Conservation (phyloP, 92 coral and sea anemone genomes). For the Desmophyllum pertusum region DNA sequence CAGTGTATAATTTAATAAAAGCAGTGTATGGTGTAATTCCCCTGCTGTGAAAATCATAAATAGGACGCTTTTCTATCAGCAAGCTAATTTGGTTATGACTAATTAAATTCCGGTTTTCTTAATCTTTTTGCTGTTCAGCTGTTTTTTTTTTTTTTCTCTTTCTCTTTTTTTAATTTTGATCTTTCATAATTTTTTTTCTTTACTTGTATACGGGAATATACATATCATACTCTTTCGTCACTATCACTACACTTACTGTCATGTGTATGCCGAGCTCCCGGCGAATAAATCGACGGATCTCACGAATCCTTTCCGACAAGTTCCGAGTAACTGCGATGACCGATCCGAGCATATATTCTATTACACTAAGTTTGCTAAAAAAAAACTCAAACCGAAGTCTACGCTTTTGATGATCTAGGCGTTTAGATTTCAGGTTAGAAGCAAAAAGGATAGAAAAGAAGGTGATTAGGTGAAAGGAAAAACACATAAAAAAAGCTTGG, state of each 20-base stretch:
- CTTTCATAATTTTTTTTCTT: not conserved
- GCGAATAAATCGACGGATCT: constrained; percentile 8
- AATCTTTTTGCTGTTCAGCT: constrained; percentile 6
- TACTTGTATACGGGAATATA: not conserved
- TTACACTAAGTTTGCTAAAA: not conserved
- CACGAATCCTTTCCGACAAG: constrained; percentile 6
- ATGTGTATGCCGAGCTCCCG: not conserved
- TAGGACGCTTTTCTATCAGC: not conserved
- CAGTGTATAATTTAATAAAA: not conserved
- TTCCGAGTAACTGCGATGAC: not conserved
- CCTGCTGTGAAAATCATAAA: constrained; percentile 4
- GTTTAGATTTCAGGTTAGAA: not conserved
- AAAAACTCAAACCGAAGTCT: not conserved
- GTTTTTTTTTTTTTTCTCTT: not conserved
- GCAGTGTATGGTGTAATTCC: too few species aligned
- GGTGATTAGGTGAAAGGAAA: not conserved
- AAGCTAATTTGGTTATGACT: constrained; percentile 13
- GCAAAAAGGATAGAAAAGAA: not conserved
- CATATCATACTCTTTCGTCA: not conserved
- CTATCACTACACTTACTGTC: too few species aligned
- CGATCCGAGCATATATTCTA: not conserved
- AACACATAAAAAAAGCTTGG: too few species aligned
- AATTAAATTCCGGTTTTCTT: constrained; percentile 8
- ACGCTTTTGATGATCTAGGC: not conserved
- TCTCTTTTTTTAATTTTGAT: not conserved